Evolutionary conservation across 2,797 vertebrate species (phyloP).

Genomic region (Chiroxiphia lanceolata): DNA sequence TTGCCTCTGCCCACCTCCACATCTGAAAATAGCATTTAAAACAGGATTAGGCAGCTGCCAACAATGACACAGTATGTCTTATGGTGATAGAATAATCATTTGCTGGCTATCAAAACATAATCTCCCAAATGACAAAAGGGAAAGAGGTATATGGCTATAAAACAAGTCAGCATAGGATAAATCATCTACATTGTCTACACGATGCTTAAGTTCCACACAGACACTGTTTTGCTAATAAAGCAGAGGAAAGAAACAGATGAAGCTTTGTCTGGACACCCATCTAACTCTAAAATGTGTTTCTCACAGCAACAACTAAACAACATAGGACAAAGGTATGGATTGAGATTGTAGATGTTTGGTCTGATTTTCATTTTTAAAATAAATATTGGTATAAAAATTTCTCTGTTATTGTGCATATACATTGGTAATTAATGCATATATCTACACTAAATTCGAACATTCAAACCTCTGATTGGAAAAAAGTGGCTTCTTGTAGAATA

Average conservation of each 20-base stretch:
- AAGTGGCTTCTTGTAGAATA: background rate
- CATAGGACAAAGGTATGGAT: rapidly evolving
- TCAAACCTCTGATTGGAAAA: background rate
- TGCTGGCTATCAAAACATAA: background rate
- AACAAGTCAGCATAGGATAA: background rate
- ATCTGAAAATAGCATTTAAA: background rate
- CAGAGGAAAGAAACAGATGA: background rate
- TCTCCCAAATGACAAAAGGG: background rate
- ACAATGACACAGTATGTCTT: background rate
- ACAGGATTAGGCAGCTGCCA: background rate
- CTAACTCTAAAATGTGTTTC: background rate
- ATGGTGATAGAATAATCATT: background rate
- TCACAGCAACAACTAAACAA: background rate
- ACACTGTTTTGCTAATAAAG: background rate
- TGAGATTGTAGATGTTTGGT: background rate
- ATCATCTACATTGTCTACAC: background rate
- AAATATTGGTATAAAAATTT: background rate
- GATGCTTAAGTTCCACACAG: background rate
- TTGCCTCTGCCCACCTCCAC: background rate
- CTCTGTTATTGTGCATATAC: background rate
- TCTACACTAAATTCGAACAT: background rate
- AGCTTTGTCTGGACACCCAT: background rate
- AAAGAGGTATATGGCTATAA: background rate
- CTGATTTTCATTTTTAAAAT: background rate
- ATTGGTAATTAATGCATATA: background rate